A percentile compares a stretch with the other conserved stretches of the same genome.
These are phyloP conservation scores for Leptobrachium ailaonicum DNA, from an alignment of 2,113 vertebrate species.

Conservation along the genomic window DNA sequence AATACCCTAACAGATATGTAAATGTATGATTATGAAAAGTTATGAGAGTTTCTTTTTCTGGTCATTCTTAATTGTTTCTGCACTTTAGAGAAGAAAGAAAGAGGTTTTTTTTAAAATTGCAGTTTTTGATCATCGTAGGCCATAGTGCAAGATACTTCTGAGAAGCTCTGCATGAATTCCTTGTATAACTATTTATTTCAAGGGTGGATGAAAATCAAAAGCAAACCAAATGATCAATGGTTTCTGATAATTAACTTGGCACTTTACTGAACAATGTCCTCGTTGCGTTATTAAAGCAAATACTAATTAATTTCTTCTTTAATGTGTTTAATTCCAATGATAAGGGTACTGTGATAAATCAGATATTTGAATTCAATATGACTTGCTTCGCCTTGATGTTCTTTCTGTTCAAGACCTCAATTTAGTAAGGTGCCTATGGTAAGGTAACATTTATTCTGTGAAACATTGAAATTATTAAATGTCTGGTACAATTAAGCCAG, in stretches of 20 bases:
- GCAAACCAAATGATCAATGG: conserved; percentile 47
- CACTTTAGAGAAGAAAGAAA: neutral
- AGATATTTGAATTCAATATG: conserved; percentile 37
- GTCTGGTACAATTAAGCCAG: conserved; percentile 25
- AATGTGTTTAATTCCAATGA: conserved; percentile 46
- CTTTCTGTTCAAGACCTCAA: conserved; percentile 33
- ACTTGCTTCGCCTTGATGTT: conserved; percentile 25
- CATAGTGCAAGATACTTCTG: conserved; percentile 16
- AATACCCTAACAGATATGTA: no score
- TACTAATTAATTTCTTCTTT: conserved; percentile 47
- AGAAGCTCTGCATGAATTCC: conserved; percentile 17
- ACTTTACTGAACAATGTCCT: conserved; percentile 44
- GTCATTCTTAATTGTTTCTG: neutral
- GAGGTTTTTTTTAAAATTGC: neutral
- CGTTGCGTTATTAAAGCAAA: conserved; percentile 40
- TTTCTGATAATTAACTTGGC: conserved; percentile 48
- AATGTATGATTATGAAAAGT: no score
- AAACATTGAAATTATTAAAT: conserved; percentile 26
- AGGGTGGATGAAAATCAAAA: conserved; percentile 48
- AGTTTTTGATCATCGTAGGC: conserved; percentile 14
- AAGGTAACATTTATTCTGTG: conserved; percentile 43
- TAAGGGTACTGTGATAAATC: conserved; percentile 39
- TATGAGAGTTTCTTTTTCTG: neutral
- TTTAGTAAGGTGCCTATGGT: conserved; percentile 35
- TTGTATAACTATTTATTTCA: conserved; percentile 43